phyloP scores from a whole-genome alignment of 1,140 invertebrate species.

The Danaus melanippus region DNA sequence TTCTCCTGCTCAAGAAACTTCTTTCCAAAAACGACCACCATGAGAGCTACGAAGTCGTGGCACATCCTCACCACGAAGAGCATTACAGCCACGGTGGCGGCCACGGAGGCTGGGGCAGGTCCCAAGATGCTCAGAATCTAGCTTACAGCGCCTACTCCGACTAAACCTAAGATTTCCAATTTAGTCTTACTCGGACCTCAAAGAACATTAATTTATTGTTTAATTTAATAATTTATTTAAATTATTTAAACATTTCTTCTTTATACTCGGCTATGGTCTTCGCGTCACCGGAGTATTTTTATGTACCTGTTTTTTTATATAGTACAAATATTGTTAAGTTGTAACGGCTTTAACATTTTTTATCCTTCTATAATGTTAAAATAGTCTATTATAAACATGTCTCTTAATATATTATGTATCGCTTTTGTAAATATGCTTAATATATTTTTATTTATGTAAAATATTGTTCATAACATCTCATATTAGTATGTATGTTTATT shows the following conservation, averaged over 20 bases:
- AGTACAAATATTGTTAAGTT: slow-evolving; percentile 55
- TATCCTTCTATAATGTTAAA: neutral
- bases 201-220: slow-evolving; percentile 57
- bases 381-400: too few relatives aligned
- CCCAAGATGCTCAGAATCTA: slow-evolving; percentile 55
- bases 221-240: slow-evolving; percentile 63
- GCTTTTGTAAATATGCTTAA: slow-evolving; percentile 64
- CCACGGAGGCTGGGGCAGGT: slow-evolving; percentile 60
- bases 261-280: slow-evolving; percentile 25
- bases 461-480: slow-evolving; percentile 51
- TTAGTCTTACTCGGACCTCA: slow-evolving; percentile 60
- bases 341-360: slow-evolving; percentile 48
- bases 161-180: slow-evolving; percentile 43
- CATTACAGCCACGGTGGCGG: slow-evolving; percentile 68
- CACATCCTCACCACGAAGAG: slow-evolving; percentile 76
- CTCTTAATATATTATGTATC: slow-evolving; percentile 14
- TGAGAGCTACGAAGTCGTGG: slow-evolving; percentile 82
- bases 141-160: slow-evolving; percentile 63
- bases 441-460: slow-evolving; percentile 52
- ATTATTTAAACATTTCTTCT: slow-evolving; percentile 41
- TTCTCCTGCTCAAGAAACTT: slow-evolving; percentile 85
- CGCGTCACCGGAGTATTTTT: slow-evolving; percentile 32
- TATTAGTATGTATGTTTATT: slow-evolving; percentile 30
- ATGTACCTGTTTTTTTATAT: slow-evolving; percentile 56
- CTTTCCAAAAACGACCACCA: slow-evolving; percentile 79